Conservation (phyloP, 1,140 invertebrate species). For the Cotesia vestalis region DNA sequence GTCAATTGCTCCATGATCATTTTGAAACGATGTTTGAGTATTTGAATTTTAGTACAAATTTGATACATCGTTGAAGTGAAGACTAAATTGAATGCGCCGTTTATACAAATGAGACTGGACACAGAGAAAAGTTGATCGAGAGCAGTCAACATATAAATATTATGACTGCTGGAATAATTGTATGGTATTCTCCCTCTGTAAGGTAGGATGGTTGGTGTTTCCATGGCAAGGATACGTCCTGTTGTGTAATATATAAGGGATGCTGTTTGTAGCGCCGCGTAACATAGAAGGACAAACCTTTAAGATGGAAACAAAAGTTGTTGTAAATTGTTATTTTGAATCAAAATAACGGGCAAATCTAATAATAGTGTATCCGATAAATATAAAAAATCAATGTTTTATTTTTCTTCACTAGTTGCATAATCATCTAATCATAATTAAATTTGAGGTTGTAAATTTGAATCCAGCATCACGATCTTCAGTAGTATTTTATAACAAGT, state of each 20-base stretch:
- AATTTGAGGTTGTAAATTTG: too few species aligned
- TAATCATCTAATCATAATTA: too few species aligned
- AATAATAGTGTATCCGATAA: too few species aligned
- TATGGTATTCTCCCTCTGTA: neutral
- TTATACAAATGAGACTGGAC: neutral
- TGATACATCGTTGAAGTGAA: neutral
- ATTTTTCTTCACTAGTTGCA: too few species aligned
- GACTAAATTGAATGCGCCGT: neutral
- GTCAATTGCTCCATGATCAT: neutral
- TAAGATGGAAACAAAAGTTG: too few species aligned
- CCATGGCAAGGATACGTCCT: neutral
- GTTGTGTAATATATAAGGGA: neutral
- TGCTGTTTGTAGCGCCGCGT: neutral
- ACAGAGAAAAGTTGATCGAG: neutral
- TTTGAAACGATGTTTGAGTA: constrained; percentile 9
- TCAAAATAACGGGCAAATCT: too few species aligned
- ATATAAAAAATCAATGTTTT: too few species aligned
- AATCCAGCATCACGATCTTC: too few species aligned
- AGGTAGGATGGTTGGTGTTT: neutral
- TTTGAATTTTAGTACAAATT: constrained; percentile 15
- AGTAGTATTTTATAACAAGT: too few species aligned
- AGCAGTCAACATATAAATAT: neutral
- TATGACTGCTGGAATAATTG: neutral
- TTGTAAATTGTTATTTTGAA: too few species aligned
- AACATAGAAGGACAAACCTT: too few species aligned